Base-by-base conservation (phyloP, 2,888 invertebrate species). In the Agriopis marginaria region DNA sequence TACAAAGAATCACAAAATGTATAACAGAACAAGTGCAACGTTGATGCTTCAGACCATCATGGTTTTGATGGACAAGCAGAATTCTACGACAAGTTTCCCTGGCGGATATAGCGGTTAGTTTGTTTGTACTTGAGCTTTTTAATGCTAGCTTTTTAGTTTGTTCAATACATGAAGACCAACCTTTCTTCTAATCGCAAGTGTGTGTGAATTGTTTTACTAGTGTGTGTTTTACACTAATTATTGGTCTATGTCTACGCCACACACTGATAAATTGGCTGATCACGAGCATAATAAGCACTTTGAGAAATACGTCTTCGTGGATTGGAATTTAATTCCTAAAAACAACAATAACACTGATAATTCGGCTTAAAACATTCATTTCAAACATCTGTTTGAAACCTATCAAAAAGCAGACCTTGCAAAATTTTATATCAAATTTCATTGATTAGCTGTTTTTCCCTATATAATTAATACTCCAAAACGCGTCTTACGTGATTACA, bases 11-110 rank as follows among this genome's bases (percentile, higher is more conserved):
- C 72, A 66, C 65, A 82, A 80, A 76, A 94, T 94, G 94, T 86
- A 88, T 78, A 94, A 94, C 77, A 89, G 82, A 71, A 94, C 94
- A 12, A 93, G 93, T 89, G 93, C 94, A 2, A 90, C 92, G 58
- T 77, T 94, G 74, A 93, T 94, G 94, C 86, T 94, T 69, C 94
- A 94, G 73, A 94, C 94, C 40, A 93, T 94, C 63, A 91, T 94
- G 90, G 89, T 94, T 69, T 81, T 94, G 72, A 92, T 94, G 91
- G 91, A 93, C 72, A 93, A 93, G 75, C 93, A 93, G 68, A 94
- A 94, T 83, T 85, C 91, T 8, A 88, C 92, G 62, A 92, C 90
- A 9, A 87, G 86, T 72, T 91, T 86, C 65, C 92, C 92, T 1
- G 80, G 81, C 32, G 83, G 82, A 71, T 91, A 86, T 78, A 83